Base-by-base conservation (phyloP, 2,113 vertebrate genomes). In the Rhipidura dahli region DNA sequence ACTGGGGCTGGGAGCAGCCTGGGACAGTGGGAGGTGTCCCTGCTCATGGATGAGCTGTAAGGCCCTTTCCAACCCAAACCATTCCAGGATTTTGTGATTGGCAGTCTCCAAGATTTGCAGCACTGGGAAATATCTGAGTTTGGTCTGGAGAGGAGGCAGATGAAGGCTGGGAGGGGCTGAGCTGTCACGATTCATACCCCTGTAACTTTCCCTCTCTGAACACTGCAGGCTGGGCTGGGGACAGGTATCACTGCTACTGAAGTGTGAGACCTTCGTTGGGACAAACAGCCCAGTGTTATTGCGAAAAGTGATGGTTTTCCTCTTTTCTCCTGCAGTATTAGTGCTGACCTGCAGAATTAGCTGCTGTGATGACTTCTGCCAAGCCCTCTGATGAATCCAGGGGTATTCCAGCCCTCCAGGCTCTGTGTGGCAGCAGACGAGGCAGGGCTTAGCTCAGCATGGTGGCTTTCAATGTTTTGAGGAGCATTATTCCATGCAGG, bases 171-270 rank as follows among this genome's bases (percentile, higher is more conserved):
- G 11, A 2, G 3, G 50, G 23, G 65, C 20, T 5, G 30, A 49
- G 70, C 1, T 2, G 27, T 8, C 1, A 0, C 0, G 0, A 10
- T 39, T n/a, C 7, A 0, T 2, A 4, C 6, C 4, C 0, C 1
- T 2, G 3, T 2, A 1, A 1, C 40, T 11, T 27, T 40, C 66
- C n/a, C 5, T 11, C 72, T 31, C 20, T 5, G 5, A 24, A 22
- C 15, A 1, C 40, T 2, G 7, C 10, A 13, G 37, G 9, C 14
- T 35, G 11, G n/a, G 31, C 44, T 26, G 24, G 28, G 42, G n/a
- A 30, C 1, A 1, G 30, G 30, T 1, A 4, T 5, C 6, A 7
- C 17, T 30, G 23, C 33, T 21, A 0, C 23, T 2, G 61, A 12
- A 40, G 44, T 0, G 11, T 0, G 11, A 42, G 47, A 18, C 4